Percentiles rank a stretch among this genome's conserved stretches.
Conservation (phyloP, 2,888 invertebrate species). For the Erebia aethiops region DNA sequence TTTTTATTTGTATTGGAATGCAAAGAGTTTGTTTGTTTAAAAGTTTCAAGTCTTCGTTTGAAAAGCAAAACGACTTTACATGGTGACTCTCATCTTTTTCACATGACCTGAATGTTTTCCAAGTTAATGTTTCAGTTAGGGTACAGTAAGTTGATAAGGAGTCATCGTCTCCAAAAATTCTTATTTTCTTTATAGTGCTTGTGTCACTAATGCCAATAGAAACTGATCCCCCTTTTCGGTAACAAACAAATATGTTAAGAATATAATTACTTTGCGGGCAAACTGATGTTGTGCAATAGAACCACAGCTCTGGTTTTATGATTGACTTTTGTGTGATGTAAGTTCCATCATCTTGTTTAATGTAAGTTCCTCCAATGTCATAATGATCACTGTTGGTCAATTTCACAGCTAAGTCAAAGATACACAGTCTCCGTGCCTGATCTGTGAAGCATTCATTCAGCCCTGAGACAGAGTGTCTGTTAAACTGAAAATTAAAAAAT, state of each 20-base stretch:
- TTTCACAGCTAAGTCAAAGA: conserved; percentile 55
- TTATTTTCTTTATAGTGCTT: conserved; percentile 40
- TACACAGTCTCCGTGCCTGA: conserved; percentile 55
- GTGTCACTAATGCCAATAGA: conserved; percentile 55
- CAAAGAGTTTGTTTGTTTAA: conserved; percentile 49
- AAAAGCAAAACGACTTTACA: conserved; percentile 60
- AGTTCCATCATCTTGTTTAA: conserved; percentile 51
- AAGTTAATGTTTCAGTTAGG: conserved; percentile 40
- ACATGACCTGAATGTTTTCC: conserved; percentile 51
- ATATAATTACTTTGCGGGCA: conserved; percentile 58
- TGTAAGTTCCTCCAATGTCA: conserved; percentile 69
- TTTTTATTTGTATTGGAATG: conserved; percentile 58
- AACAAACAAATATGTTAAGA: conserved; percentile 65
- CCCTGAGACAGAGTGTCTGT: conserved; percentile 49
- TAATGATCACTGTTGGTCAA: conserved; percentile 50
- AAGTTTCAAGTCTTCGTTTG: conserved; percentile 43
- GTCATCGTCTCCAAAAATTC: conserved; percentile 34
- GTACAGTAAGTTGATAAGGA: conserved; percentile 34
- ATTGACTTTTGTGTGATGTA: conserved; percentile 54
- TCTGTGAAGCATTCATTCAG: conserved; percentile 54
- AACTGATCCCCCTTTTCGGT: conserved; percentile 56
- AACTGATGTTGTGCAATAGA: conserved; percentile 58
- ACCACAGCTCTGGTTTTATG: conserved; percentile 64
- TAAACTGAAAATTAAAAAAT: conserved; percentile 47
- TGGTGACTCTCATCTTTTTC: conserved; percentile 55